Conservation (phyloP, 2,888 invertebrate species). For the Prosopocoilus inquinatus region DNA sequence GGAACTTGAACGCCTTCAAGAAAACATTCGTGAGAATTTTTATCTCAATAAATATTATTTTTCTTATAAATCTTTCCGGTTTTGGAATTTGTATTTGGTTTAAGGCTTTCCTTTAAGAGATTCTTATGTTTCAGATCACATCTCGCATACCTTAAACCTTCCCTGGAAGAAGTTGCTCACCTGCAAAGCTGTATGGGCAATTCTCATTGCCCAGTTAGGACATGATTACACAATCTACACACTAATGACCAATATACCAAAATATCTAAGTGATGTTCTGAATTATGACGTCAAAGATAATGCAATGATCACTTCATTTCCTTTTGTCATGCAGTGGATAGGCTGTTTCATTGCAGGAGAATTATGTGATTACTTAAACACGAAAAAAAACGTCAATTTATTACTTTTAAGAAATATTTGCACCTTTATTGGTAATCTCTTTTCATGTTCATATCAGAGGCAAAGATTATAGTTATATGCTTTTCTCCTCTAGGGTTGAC, state of each 20-base stretch:
- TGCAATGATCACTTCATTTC: slow-evolving; percentile 62
- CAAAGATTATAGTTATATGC: not conserved
- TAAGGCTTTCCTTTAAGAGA: not conserved
- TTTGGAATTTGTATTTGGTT: not conserved
- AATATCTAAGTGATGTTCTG: slow-evolving; percentile 65
- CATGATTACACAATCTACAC: slow-evolving; percentile 73
- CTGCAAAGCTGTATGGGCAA: slow-evolving; percentile 69
- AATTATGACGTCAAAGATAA: slow-evolving; percentile 65
- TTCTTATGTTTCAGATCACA: not conserved
- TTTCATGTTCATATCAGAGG: not conserved
- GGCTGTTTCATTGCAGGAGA: slow-evolving; percentile 63
- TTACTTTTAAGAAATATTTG: slow-evolving; percentile 62
- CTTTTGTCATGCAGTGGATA: slow-evolving; percentile 68
- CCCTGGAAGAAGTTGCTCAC: slow-evolving; percentile 73
- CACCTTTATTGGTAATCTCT: slow-evolving; percentile 60
- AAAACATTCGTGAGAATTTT: slow-evolving; percentile 11
- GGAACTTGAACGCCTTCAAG: slow-evolving; percentile 52
- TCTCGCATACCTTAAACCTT: slow-evolving; percentile 44
- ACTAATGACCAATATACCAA: slow-evolving; percentile 68
- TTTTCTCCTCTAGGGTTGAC: slow-evolving; percentile 13
- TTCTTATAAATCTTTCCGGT: not conserved
- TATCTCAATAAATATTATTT: not conserved
- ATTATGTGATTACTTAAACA: slow-evolving; percentile 67
- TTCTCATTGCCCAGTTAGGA: slow-evolving; percentile 70
- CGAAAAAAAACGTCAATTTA: slow-evolving; percentile 53